Evolutionary conservation across 2,888 invertebrate genomes (phyloP).

Genomic region (Spodoptera exigua): DNA sequence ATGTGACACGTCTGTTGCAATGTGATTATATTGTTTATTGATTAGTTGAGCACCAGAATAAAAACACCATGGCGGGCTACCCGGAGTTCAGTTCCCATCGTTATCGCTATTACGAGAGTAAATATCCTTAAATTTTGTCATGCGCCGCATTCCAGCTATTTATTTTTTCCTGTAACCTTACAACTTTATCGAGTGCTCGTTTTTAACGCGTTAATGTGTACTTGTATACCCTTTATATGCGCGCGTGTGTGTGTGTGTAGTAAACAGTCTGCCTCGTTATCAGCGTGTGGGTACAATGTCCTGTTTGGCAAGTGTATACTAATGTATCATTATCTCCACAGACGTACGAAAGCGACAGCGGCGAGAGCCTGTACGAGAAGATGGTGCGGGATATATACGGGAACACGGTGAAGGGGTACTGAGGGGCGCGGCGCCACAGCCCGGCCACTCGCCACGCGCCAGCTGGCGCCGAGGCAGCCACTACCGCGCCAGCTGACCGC

Average conservation of each 20-base stretch:
- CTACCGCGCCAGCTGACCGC: slow-evolving; percentile 31
- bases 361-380: slow-evolving; percentile 73
- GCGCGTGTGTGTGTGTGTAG: slow-evolving; percentile 11
- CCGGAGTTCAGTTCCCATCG: slow-evolving; percentile 16
- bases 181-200: slow-evolving; percentile 3
- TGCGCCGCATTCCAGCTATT: slow-evolving; percentile 10
- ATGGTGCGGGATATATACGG: slow-evolving; percentile 62
- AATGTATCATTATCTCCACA: slow-evolving; percentile 47
- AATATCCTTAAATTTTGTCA: slow-evolving; percentile 18
- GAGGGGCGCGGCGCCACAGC: slow-evolving; percentile 25
- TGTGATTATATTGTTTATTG: too few species aligned
- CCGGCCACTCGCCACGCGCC: slow-evolving; percentile 4
- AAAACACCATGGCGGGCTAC: too few species aligned
- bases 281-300: slow-evolving; percentile 12
- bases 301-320: slow-evolving; percentile 11
- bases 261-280: slow-evolving; percentile 14
- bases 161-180: slow-evolving; percentile 28
- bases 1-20: background rate
- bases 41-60: too few species aligned
- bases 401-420: slow-evolving; percentile 54
- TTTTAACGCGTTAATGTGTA: slow-evolving; percentile 9
- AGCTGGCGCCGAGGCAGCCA: slow-evolving; percentile 41
- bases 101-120: slow-evolving; percentile 17
- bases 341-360: slow-evolving; percentile 73
- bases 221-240: slow-evolving; percentile 2